A percentile compares a stretch with the other conserved stretches of the same genome.
Evolutionary conservation across 2,797 vertebrate species (phyloP).

Genomic region (Pampus argenteus): DNA sequence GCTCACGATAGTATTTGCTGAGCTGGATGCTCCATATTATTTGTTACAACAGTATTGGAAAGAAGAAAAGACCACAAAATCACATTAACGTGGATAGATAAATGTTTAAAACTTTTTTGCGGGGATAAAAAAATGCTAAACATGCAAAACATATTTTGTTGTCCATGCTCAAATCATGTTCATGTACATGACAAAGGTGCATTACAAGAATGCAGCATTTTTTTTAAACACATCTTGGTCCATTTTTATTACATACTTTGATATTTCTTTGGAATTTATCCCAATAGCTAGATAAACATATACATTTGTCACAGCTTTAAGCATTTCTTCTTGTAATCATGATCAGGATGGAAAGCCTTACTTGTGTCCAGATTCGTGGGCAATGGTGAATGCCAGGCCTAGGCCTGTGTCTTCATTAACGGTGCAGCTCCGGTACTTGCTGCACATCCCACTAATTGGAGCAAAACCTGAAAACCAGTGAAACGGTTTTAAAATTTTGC

Average conservation of each 20-base stretch:
- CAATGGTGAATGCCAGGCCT: constrained; percentile 93
- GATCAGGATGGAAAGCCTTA: constrained; percentile 69
- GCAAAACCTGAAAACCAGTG: constrained; percentile 86
- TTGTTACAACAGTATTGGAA: neutral
- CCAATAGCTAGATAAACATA: neutral
- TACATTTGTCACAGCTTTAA: neutral
- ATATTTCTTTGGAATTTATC: neutral
- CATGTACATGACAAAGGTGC: neutral
- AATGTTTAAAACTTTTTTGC: neutral
- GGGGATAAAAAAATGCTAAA: neutral
- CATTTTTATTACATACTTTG: neutral
- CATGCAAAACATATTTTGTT: neutral
- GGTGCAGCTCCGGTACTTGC: constrained; percentile 93
- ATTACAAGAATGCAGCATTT: neutral
- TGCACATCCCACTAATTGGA: constrained; percentile 94
- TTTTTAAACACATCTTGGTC: neutral
- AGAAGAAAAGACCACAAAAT: neutral
- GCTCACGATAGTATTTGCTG: neutral
- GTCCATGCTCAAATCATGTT: neutral
- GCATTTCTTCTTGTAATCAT: neutral
- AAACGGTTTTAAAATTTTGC: neutral
- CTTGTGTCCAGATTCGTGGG: constrained; percentile 95
- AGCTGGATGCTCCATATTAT: neutral
- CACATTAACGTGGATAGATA: neutral
- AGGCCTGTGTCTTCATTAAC: constrained; percentile 93